phyloP scores from a whole-genome alignment of 2,797 vertebrate species.

The Cyprinodon diabolis region DNA sequence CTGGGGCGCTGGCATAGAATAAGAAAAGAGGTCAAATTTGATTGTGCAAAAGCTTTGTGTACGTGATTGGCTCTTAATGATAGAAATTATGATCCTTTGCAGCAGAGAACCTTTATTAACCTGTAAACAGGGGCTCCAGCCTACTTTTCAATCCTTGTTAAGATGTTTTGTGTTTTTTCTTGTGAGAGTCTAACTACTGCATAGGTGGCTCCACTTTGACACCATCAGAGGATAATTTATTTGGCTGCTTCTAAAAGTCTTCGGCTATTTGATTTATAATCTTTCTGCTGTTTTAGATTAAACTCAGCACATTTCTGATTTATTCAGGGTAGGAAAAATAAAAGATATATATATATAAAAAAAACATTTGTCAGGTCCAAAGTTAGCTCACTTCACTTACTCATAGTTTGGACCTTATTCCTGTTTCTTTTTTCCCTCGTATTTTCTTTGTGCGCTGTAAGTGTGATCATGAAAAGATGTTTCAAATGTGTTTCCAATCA shows the following conservation, averaged over 20 bases:
- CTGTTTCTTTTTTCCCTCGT: slow-evolving; percentile 23
- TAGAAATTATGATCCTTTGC: slow-evolving; percentile 57
- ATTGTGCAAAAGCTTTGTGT: slow-evolving; percentile 20
- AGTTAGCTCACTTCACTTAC: slow-evolving; percentile 69
- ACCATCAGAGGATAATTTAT: slow-evolving; percentile 38
- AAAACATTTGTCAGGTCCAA: slow-evolving; percentile 55
- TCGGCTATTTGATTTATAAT: slow-evolving; percentile 53
- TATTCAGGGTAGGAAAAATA: slow-evolving; percentile 64
- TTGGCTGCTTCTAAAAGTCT: slow-evolving; percentile 34
- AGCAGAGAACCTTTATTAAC: slow-evolving; percentile 34
- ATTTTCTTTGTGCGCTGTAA: slow-evolving; percentile 62
- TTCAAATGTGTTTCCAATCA: slow-evolving; percentile 78
- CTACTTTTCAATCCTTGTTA: slow-evolving; percentile 19
- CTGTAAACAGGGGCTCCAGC: slow-evolving; percentile 27
- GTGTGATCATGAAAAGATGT: slow-evolving; percentile 79
- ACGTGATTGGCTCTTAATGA: slow-evolving; percentile 45
- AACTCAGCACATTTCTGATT: slow-evolving; percentile 65
- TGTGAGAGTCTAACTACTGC: slow-evolving; percentile 30
- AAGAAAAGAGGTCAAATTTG: slow-evolving; percentile 8
- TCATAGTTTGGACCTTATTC: slow-evolving; percentile 67
- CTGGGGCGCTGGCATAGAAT: slow-evolving; percentile 28
- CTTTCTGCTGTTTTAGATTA: slow-evolving; percentile 45
- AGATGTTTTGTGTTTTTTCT: slow-evolving; percentile 24
- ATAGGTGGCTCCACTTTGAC: slow-evolving; percentile 27
- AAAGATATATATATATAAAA: slow-evolving; percentile 29